phyloP scores from a whole-genome alignment of 2,113 vertebrate genomes.

The Tichodroma muraria region DNA sequence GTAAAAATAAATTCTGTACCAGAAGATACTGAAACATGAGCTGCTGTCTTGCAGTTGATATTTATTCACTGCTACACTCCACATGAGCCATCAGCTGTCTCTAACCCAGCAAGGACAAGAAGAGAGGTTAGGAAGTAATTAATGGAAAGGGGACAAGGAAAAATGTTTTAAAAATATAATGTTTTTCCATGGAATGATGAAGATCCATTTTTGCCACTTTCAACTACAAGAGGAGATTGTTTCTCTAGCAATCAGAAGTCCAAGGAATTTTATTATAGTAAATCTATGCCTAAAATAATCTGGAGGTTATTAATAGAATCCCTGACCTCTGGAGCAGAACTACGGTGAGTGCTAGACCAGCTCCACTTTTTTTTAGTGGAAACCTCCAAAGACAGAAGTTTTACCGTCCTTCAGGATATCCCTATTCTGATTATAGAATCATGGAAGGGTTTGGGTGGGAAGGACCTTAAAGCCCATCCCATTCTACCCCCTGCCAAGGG shows the following conservation, averaged over 20 bases:
- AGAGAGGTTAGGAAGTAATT: background rate
- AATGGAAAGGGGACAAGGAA: background rate
- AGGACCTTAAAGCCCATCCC: background rate
- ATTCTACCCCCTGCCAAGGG: background rate
- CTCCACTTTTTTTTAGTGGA: background rate
- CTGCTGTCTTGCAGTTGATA: background rate
- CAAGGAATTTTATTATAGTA: background rate
- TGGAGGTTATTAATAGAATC: background rate
- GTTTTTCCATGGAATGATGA: background rate
- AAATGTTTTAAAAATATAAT: background rate
- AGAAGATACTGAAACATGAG: background rate
- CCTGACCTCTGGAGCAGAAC: background rate
- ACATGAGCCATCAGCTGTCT: background rate
- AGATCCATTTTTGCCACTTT: background rate
- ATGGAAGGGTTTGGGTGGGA: background rate
- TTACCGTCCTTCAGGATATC: background rate
- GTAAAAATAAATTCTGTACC: background rate
- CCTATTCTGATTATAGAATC: background rate
- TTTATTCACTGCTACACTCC: background rate
- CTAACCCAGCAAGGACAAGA: background rate
- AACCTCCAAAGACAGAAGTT: background rate
- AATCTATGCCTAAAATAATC: background rate
- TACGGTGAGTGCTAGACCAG: accelerated
- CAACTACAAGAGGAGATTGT: background rate
- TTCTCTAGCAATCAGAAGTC: background rate